Evolutionary conservation across 2,797 vertebrate species (phyloP).

Genomic region (Cephalopachus bancanus): DNA sequence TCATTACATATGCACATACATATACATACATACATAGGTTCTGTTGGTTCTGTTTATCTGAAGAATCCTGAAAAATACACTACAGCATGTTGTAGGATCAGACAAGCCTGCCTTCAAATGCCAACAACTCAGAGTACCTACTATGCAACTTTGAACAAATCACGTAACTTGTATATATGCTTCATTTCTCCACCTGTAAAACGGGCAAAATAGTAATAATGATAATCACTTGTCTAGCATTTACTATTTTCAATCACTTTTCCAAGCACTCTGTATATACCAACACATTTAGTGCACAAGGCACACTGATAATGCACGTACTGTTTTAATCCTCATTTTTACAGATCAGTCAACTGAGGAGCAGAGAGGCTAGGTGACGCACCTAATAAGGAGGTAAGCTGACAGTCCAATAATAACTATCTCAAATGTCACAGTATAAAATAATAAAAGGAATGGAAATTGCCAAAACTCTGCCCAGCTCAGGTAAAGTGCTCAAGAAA

Average conservation of each 20-base stretch:
- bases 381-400: not conserved
- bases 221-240: not conserved
- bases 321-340: not conserved
- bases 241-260: not conserved
- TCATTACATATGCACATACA: too few species aligned
- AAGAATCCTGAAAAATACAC: too few species aligned
- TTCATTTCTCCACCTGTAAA: not conserved
- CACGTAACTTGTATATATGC: not conserved
- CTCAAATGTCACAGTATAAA: not conserved
- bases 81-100: not conserved
- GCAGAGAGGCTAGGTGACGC: not conserved
- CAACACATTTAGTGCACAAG: not conserved
- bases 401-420: not conserved
- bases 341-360: not conserved
- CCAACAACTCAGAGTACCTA: not conserved
- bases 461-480: not conserved
- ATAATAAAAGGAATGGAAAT: not conserved
- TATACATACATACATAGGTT: too few species aligned
- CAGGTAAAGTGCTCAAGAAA: not conserved
- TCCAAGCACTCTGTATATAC: not conserved
- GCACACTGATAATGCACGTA: not conserved
- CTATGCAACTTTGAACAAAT: not conserved
- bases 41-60: too few species aligned
- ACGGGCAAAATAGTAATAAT: not conserved
- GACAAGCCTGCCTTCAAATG: not conserved